Percentiles rank a stretch among this genome's conserved stretches.
Conservation (phyloP, 2,113 vertebrate genomes). For the Tetrax tetrax region DNA sequence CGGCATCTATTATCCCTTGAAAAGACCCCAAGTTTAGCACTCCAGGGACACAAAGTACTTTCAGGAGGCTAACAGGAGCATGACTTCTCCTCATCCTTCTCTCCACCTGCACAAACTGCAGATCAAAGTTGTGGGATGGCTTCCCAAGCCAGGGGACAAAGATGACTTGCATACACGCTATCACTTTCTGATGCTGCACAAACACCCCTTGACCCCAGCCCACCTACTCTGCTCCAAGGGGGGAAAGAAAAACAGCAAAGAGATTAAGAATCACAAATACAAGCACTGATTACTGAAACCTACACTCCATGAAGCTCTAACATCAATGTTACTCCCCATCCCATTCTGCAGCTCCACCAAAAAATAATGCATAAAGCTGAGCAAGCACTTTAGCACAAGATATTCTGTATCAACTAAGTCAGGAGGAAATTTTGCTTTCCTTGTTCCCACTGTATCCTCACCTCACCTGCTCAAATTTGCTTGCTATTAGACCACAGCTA, state of each 20-base stretch:
- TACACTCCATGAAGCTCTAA: neutral
- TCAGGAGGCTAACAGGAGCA: neutral
- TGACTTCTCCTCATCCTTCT: conserved; percentile 40
- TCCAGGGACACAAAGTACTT: conserved; percentile 46
- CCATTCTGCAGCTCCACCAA: neutral
- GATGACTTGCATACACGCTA: neutral
- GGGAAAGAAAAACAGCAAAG: accelerated
- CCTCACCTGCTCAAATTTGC: neutral
- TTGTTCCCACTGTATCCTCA: neutral
- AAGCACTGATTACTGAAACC: neutral
- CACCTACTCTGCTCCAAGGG: neutral
- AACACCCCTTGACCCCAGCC: neutral
- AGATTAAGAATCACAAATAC: neutral
- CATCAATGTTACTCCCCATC: neutral
- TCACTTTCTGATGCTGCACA: neutral
- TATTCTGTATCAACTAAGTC: neutral
- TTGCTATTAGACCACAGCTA: neutral
- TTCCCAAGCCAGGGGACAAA: neutral
- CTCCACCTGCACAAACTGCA: conserved; percentile 40
- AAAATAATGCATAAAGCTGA: neutral
- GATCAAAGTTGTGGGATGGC: conserved; percentile 11
- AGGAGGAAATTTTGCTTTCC: neutral
- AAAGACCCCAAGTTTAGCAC: conserved; percentile 39
- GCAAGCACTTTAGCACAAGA: neutral
- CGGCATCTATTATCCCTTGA: conserved; percentile 43